Conservation (phyloP, 1,140 invertebrate species). For the Onthophagus taurus region DNA sequence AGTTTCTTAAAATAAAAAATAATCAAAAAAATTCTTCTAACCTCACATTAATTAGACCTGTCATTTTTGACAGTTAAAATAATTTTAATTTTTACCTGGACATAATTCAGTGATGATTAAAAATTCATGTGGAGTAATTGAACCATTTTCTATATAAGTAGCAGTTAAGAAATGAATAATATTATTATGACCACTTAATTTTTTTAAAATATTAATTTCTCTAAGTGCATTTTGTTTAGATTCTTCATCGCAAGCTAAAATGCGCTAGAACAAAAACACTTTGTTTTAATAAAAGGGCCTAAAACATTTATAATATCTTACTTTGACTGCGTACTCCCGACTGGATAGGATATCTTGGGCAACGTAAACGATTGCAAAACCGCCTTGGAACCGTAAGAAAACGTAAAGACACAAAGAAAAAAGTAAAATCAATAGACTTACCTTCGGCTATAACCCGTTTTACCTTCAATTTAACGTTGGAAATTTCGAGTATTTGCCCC, state of each 20-base stretch:
- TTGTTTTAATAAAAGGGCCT: conserved; percentile 13
- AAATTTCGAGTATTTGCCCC: conserved; percentile 82
- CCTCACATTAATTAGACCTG: background rate
- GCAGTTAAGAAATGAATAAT: conserved; percentile 70
- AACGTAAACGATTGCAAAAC: conserved; percentile 89
- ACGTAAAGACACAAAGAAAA: conserved; percentile 21
- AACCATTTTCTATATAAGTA: conserved; percentile 59
- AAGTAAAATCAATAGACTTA: conserved; percentile 41
- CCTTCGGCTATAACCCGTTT: conserved; percentile 91
- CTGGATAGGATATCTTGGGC: conserved; percentile 79
- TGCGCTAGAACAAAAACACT: conserved; percentile 43
- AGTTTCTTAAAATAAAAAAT: conserved; percentile 50
- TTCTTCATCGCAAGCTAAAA: conserved; percentile 69
- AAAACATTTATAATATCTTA: conserved; percentile 25
- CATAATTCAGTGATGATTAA: conserved; percentile 34
- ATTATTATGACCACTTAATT: conserved; percentile 68
- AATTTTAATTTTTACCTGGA: conserved; percentile 21
- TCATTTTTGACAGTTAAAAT: too few relatives aligned
- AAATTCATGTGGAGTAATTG: conserved; percentile 44
- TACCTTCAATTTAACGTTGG: conserved; percentile 77
- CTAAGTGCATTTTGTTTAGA: conserved; percentile 65
- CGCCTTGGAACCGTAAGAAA: conserved; percentile 56
- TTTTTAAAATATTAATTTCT: conserved; percentile 71
- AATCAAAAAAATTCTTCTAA: background rate
- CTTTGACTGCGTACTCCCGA: conserved; percentile 85